Base-by-base conservation (phyloP, 2,888 invertebrate species). In the Scelioninae gen. 1 region DNA sequence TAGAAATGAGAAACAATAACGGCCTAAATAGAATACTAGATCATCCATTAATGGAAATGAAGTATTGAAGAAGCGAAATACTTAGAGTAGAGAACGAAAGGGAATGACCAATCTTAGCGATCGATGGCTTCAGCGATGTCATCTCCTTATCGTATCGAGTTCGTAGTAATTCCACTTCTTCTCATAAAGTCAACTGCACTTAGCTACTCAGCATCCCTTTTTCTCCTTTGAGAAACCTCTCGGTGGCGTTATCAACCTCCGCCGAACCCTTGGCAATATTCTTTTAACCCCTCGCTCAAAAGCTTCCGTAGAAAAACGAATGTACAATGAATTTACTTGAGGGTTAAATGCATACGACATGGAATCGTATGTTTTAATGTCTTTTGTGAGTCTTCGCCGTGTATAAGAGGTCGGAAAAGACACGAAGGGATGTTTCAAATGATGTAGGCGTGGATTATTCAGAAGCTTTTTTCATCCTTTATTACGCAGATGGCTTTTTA, bases 161-260 rank as follows among this genome's bases (percentile, higher is more conserved):
- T 72, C 80, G 66, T 80, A 68, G 80, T 80, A 74, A 80, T 62
- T 80, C 62, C 60, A 74, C 74, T 72, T 74, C 45, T 66, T 74
- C 62, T 74, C 80, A 74, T 80, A 58, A 80, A 80, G 69, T 81
- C 78, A 63, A 71, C 82, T 76, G 55, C 76, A 82, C 71, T 76
- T 76, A 69, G 38, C 65, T 23, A 71, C 75, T 62, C 53, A 23
- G 38, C 56, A 11, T 75, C 62, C 56, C 71, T 65, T 71, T 75
- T 76, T n/a, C 45, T 76, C 76, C 62, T 82, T 58, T 65, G 66
- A 82, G 63, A 53, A 66, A 66, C 23, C 68, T 56, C 72, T 60
- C 68, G 34, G 56, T 23, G 53, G 43, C 55, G 62, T 66, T 82
- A 82, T 72, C 82, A 77, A 53, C 43, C 62, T 58, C 11, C 51